Percentiles rank a stretch among this genome's conserved stretches.
These are phyloP conservation scores for Mimumesa dahlbomi DNA, from an alignment of 2,888 invertebrate genomes.

Conservation along the genomic window DNA sequence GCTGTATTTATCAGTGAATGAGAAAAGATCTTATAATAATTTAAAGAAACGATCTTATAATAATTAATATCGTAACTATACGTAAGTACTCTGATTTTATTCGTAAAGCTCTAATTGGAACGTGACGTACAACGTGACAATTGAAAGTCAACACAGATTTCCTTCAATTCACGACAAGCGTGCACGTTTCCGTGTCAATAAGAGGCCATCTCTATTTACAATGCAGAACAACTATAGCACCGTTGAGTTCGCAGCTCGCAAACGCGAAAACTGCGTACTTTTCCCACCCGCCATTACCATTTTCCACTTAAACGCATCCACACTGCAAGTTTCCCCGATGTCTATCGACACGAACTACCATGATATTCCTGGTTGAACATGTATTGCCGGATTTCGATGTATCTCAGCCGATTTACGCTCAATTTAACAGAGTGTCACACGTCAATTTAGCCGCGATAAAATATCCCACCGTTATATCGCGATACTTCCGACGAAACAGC, in stretches of 20 bases:
- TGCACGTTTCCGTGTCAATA: constrained; percentile 2
- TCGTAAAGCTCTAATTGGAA: constrained; percentile 20
- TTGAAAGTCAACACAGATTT: constrained; percentile 28
- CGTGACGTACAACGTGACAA: constrained; percentile 3
- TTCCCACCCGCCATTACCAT: constrained; percentile 49
- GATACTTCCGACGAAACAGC: constrained; percentile 15
- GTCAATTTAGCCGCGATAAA: constrained; percentile 52
- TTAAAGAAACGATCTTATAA: no score
- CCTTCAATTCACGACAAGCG: neutral
- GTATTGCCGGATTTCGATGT: constrained; percentile 35
- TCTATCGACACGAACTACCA: constrained; percentile 28
- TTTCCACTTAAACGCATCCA: constrained; percentile 44
- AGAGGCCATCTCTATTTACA: constrained; percentile 48
- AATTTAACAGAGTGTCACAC: constrained; percentile 51
- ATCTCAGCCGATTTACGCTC: constrained; percentile 37
- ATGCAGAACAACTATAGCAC: constrained; percentile 56
- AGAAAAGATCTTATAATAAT: no score
- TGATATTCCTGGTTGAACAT: constrained; percentile 31
- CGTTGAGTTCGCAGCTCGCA: constrained; percentile 21
- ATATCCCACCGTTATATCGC: constrained; percentile 10
- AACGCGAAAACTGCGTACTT: constrained; percentile 37
- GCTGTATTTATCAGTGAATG: no score
- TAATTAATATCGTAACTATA: neutral
- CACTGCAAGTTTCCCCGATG: constrained; percentile 24
- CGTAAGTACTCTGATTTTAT: neutral